Base-by-base conservation (phyloP, 1,140 invertebrate species). In the Ceratosolen fusciceps region DNA sequence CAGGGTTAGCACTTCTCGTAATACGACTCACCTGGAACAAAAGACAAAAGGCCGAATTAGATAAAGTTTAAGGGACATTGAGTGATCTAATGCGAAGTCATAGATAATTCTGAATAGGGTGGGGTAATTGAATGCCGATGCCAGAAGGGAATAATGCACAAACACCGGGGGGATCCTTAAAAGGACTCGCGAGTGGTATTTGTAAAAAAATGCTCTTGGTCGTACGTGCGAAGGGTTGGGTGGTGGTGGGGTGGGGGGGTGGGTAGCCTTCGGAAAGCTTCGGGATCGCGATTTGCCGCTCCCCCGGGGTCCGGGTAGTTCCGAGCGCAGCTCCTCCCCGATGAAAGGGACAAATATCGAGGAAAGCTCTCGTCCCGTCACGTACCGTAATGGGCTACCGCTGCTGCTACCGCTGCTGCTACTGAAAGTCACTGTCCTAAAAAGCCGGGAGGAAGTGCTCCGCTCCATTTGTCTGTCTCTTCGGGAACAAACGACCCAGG, bases 381-480 rank as follows among this genome's bases (percentile, higher is more conserved):
- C 21, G 29, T 9, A 16, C 14, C 29, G 14, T 1, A 16, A 62
- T 14, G 60, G 1, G 12, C 26, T 16, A n/a, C n/a, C n/a, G n/a
- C n/a, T n/a, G n/a, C n/a, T n/a, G n/a, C n/a, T n/a, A n/a, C 12
- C 0, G 2, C 19, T 31, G 0, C 29, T 31, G 31, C 34, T 70
- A 72, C 70, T 19, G 49, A 78, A 72, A 65, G 68, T 29, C 16
- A 5, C 10, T 12, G 19, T 12, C 65, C n/a, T 21, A 26, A 16
- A n/a, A 9, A 39, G 12, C 43, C 31, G 12, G 0, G 26, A 37
- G 43, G 73, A 79, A 74, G 49, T 62, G 73, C 71, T 74, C 52
- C 43, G 29, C 71, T 73, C 47, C 67, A 74, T 80, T 80, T 80
- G 43, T 80, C 72, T 49, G 31, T 68, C 62, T 72, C 67, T 37